A percentile compares a stretch with the other conserved stretches of the same genome.
Conservation (phyloP, 2,888 invertebrate genomes). For the Drosophila longiperda region DNA sequence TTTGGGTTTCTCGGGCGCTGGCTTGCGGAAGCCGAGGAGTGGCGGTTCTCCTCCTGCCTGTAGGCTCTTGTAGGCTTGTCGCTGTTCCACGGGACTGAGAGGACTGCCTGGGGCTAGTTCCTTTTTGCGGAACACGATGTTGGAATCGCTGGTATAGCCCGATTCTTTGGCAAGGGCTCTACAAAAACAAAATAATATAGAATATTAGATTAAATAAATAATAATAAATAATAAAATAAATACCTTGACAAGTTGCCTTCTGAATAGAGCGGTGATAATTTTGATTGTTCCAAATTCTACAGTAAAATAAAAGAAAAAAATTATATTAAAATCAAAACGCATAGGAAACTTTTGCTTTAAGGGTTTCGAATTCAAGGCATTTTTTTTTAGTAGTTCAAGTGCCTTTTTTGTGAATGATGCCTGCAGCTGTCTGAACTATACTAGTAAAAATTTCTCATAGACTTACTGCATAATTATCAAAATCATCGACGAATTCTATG, state of each 20-base stretch:
- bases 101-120: slow-evolving; percentile 88
- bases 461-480: slow-evolving; percentile 89
- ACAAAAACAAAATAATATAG: not conserved
- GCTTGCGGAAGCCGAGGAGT: slow-evolving; percentile 94
- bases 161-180: slow-evolving; percentile 94
- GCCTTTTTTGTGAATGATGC: slow-evolving; percentile 61
- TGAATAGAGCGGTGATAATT: slow-evolving; percentile 88
- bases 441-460: slow-evolving; percentile 22
- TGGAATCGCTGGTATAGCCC: slow-evolving; percentile 96
- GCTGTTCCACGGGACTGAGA: slow-evolving; percentile 93
- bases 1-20: slow-evolving; percentile 93
- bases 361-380: slow-evolving; percentile 8
- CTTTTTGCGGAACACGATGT: slow-evolving; percentile 92
- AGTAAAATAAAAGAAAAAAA: slow-evolving; percentile 78
- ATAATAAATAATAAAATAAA: not conserved
- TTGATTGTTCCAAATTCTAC: slow-evolving; percentile 91
- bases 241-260: slow-evolving; percentile 94
- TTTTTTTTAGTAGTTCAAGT: slow-evolving; percentile 57
- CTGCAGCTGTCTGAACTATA: slow-evolving; percentile 20
- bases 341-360: not conserved
- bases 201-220: not conserved
- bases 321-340: not conserved
- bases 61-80: slow-evolving; percentile 93
- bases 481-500: slow-evolving; percentile 89
- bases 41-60: slow-evolving; percentile 98